phyloP scores from a whole-genome alignment of 2,888 invertebrate species.

The Hydropsyche betteni region DNA sequence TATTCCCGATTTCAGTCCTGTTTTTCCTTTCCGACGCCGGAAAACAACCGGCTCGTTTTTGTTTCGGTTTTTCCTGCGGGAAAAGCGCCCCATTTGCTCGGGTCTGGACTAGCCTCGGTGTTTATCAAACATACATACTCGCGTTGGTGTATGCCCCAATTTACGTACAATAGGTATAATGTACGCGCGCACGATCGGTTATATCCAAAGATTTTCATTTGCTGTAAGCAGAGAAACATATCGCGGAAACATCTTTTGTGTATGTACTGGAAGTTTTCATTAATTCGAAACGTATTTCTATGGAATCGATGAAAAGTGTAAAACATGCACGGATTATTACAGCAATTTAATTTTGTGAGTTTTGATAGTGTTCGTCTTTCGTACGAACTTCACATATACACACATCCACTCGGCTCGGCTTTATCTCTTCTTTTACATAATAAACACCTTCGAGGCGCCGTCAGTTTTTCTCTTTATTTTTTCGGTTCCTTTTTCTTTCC shows the following conservation, averaged over 20 bases:
- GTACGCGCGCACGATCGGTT: background rate
- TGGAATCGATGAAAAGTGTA: too few relatives aligned
- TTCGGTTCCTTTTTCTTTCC: too few relatives aligned
- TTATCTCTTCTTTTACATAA: constrained; percentile 23
- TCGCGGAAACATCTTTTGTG: too few relatives aligned
- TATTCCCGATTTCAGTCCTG: background rate
- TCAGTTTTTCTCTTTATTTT: constrained; percentile 2
- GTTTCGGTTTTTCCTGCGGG: constrained; percentile 21
- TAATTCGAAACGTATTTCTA: too few relatives aligned
- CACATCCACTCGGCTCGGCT: background rate
- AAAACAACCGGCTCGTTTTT: constrained; percentile 20
- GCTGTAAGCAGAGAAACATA: too few relatives aligned
- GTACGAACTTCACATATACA: too few relatives aligned
- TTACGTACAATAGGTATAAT: background rate
- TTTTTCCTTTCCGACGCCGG: background rate
- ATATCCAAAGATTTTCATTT: background rate
- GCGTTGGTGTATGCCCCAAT: background rate
- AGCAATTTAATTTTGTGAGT: too few relatives aligned
- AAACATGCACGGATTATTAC: too few relatives aligned
- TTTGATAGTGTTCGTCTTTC: too few relatives aligned
- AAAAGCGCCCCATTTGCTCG: constrained; percentile 19
- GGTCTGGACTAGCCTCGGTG: background rate
- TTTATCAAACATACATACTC: constrained; percentile 6
- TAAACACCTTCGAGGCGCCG: constrained; percentile 7
- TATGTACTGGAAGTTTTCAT: too few relatives aligned